Evolutionary conservation across 2,888 invertebrate species (phyloP), one percentile per base, ranked within the genome.

Genomic region (Globia sparganii): DNA sequence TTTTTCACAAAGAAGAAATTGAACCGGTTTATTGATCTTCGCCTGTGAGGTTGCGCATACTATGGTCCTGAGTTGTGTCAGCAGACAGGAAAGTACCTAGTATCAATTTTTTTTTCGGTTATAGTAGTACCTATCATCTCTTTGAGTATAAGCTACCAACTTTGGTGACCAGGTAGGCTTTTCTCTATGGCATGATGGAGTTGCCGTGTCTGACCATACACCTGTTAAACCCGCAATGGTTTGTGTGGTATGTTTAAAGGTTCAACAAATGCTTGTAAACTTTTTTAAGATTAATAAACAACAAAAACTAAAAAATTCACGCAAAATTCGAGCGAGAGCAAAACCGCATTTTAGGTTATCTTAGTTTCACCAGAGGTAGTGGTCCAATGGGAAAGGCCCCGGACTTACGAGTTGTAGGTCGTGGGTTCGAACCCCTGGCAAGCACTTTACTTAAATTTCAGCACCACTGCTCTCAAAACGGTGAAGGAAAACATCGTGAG

Each of bases 1-100:
- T 86, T 72, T 86, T 81, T 78, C 68, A 78, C 65, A 71, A 83
- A 78, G 79, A 72, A 69, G 75, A 80, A 83, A 83, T 84, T 84
- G 80, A 71, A 80, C 73, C 66, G 69, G n/a, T 37, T 40, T 64
- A 80, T 84, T 84, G 80, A 64, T 73, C 56, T 68, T 59, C n/a
- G 53, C 28, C 13, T 71, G 34, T 40, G 46, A 40, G 40, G 46
- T 49, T 46, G 46, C 40, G 66, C 28, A 64, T 43, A n/a, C 28
- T 49, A 46, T n/a, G n/a, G 40, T 43, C 11, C 31, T 58, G 4
- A 46, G 8, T 58, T 58, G 8, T 15, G 5, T 31, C 3, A 0
- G 21, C 40, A 11, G 6, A 40, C 1, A 65, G 8, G 40, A 18
- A 5, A 43, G 34, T 28, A n/a, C n/a, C n/a, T n/a, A 8, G 21